A percentile compares a stretch with the other conserved stretches of the same genome.
Evolutionary conservation across 2,888 invertebrate genomes (phyloP).

Genomic region (Dynastes hyllus): DNA sequence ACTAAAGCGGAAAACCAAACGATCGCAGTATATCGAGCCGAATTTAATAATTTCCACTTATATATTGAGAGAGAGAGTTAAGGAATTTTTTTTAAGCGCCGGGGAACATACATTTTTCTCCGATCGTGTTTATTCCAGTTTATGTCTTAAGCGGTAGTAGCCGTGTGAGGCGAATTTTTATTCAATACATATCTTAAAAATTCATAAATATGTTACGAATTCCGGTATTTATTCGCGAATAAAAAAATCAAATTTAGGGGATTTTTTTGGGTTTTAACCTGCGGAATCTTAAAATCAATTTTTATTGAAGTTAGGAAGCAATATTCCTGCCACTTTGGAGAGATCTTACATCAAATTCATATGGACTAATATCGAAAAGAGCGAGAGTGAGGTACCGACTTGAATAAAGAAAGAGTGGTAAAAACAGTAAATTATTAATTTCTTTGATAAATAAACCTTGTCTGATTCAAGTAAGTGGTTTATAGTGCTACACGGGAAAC

Average conservation of each 20-base stretch:
- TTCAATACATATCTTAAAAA: conserved; percentile 23
- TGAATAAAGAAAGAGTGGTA: too few relatives aligned
- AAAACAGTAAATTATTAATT: too few relatives aligned
- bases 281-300: neutral
- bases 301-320: too few relatives aligned
- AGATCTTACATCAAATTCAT: too few relatives aligned
- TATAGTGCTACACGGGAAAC: too few relatives aligned
- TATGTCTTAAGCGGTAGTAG: conserved; percentile 18
- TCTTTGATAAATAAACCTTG: too few relatives aligned
- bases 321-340: too few relatives aligned
- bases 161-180: conserved; percentile 35
- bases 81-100: conserved; percentile 17
- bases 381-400: too few relatives aligned
- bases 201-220: conserved; percentile 17
- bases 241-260: too few relatives aligned
- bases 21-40: conserved; percentile 52
- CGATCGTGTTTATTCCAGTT: conserved; percentile 39
- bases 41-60: conserved; percentile 55
- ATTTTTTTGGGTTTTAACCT: too few relatives aligned
- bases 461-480: too few relatives aligned
- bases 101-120: conserved; percentile 47
- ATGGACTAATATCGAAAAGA: too few relatives aligned
- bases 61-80: conserved; percentile 18
- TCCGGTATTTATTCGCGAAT: conserved; percentile 14
- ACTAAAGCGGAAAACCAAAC: conserved; percentile 48